Conservation (phyloP, 2,888 invertebrate species). For the Erebia palarica region DNA sequence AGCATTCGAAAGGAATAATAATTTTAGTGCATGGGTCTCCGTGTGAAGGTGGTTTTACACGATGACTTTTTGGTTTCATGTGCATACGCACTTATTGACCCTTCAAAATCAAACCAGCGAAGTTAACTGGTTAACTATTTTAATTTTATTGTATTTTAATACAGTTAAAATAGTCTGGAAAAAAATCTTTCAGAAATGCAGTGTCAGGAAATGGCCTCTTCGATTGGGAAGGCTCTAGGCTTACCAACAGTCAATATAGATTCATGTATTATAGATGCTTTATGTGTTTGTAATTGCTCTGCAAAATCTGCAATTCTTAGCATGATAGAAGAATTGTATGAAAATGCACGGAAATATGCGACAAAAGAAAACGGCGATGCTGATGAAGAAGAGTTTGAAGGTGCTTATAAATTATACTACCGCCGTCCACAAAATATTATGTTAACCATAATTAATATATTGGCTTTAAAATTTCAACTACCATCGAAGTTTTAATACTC, state of each 20-base stretch:
- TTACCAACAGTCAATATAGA: slow-evolving; percentile 79
- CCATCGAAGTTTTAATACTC: too few species aligned
- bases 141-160: background rate
- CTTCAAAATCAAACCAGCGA: too few species aligned
- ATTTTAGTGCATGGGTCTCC: slow-evolving; percentile 72
- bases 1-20: slow-evolving; percentile 62
- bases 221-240: slow-evolving; percentile 65
- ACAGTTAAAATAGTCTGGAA: too few species aligned
- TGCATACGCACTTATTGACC: too few species aligned
- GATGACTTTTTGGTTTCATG: too few species aligned
- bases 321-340: slow-evolving; percentile 63
- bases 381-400: slow-evolving; percentile 51
- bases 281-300: slow-evolving; percentile 55
- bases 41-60: slow-evolving; percentile 59
- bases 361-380: slow-evolving; percentile 46
- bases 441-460: too few species aligned
- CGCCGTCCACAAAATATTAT: too few species aligned
- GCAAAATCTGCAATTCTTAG: slow-evolving; percentile 53
- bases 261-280: slow-evolving; percentile 72
- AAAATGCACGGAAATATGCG: slow-evolving; percentile 44
- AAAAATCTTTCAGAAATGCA: slow-evolving; percentile 56
- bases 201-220: slow-evolving; percentile 69
- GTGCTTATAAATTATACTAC: slow-evolving; percentile 40
- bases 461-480: too few species aligned
- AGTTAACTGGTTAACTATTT: background rate